Percentiles rank a stretch among this genome's conserved stretches.
phyloP scores from a whole-genome alignment of 2,113 vertebrate species.

The Ciconia maguari region DNA sequence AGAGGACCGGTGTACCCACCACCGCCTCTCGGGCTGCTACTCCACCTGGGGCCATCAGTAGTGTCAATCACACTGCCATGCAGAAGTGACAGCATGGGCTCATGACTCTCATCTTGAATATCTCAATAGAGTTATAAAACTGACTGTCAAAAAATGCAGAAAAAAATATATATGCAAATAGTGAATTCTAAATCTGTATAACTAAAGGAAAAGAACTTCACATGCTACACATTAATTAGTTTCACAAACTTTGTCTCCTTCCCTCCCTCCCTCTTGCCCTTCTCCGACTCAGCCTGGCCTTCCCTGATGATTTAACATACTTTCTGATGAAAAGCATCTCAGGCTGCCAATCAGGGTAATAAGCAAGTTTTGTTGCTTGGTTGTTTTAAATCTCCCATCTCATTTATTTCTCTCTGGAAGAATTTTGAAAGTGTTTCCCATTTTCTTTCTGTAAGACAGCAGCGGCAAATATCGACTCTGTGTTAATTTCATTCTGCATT shows the following conservation, averaged over 20 bases:
- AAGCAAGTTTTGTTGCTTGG: background rate
- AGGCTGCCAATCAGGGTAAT: background rate
- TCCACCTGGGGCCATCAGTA: accelerated
- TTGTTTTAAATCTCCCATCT: background rate
- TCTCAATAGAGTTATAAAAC: background rate
- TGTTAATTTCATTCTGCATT: background rate
- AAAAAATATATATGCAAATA: background rate
- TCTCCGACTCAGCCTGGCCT: background rate
- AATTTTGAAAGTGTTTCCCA: background rate
- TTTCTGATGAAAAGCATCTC: background rate
- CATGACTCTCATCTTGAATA: background rate
- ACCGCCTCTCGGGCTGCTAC: background rate
- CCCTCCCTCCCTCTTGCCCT: background rate
- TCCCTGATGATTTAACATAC: background rate
- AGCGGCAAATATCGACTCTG: background rate
- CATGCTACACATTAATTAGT: background rate
- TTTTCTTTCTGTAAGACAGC: background rate
- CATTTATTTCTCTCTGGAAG: background rate
- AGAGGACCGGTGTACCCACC: accelerated
- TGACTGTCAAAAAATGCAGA: background rate
- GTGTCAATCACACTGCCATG: background rate
- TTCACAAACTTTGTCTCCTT: background rate
- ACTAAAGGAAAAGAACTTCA: background rate
- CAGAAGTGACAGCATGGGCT: background rate
- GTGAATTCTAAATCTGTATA: background rate